Conservation (phyloP, 2,888 invertebrate genomes). For the Leucoma salicis region DNA sequence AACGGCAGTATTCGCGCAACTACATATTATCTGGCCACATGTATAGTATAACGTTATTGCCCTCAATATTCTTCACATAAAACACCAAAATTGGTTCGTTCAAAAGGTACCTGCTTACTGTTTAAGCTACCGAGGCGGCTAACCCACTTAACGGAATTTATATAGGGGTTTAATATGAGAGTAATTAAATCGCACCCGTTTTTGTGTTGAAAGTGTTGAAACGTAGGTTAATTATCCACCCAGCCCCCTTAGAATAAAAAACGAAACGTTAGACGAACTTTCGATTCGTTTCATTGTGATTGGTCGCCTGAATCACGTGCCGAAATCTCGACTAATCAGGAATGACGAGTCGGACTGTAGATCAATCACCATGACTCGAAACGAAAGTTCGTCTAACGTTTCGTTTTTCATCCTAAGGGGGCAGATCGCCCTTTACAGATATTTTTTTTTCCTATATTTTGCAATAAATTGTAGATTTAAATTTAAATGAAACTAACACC, state of each 20-base stretch:
- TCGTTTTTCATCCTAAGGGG: too few relatives aligned
- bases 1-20: too few relatives aligned
- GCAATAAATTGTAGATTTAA: conserved; percentile 36
- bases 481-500: conserved; percentile 44
- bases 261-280: too few relatives aligned
- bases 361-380: too few relatives aligned
- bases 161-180: conserved; percentile 37
- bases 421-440: conserved; percentile 30
- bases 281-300: too few relatives aligned
- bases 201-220: conserved; percentile 44
- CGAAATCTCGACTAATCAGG: too few relatives aligned
- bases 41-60: neutral
- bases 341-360: too few relatives aligned
- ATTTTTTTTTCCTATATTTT: conserved; percentile 41
- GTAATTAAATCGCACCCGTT: conserved; percentile 51
- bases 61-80: neutral
- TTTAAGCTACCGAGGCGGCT: conserved; percentile 30
- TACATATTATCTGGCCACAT: neutral
- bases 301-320: too few relatives aligned
- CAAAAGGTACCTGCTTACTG: neutral
- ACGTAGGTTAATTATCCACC: conserved; percentile 50
- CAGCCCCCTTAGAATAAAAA: too few relatives aligned
- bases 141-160: conserved; percentile 46
- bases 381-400: too few relatives aligned
- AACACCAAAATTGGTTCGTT: neutral